Evolutionary conservation across 1,140 invertebrate species (phyloP), one percentile per base, ranked within the genome.

Genomic region (Drosophila bocki): DNA sequence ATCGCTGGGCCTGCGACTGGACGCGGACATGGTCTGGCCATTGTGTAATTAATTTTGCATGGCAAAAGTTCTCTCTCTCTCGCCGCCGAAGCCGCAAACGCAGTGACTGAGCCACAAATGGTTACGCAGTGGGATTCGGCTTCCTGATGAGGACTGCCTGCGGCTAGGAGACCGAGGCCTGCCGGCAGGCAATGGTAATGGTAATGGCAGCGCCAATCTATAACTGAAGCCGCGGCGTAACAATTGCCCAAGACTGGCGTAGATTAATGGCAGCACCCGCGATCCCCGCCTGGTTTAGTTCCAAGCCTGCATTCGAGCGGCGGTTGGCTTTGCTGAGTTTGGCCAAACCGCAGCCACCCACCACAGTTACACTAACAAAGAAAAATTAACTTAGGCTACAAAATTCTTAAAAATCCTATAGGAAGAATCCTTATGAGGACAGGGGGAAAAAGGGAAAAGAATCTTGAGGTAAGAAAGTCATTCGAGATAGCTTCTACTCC

Each of bases 141-240:
- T 86, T 87, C 83, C 83, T 82, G 83, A 86, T 80, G 83, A 87
- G 84, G 85, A 88, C 84, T 82, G 83, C 83, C 83, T 82, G 83
- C 67, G 78, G 83, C 69, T 88, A 77, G 51, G 41, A 71, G 61
- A 26, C 53, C 45, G 5, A 48, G 19, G 41, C 45, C 45, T 50
- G 26, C 13, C 19, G 33, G 12, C 64, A 32, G 65, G 26, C 44
- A 37, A 67, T 65, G 57, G 62, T 65, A 62, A 64, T 64, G 62
- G 57, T 62, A 62, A 44, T 62, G 41, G 67, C 67, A 68, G 50
- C 33, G 39, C 33, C 78, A 59, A 51, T 47, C 53, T 47, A 57
- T 56, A 60, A 70, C 69, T 72, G 70, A 74, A 64, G 56, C 67
- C 69, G 68, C 54, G 70, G 69, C 65, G 62, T 63, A 75, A 88